phyloP scores from a whole-genome alignment of 2,797 vertebrate species.

The Thamnophis elegans region DNA sequence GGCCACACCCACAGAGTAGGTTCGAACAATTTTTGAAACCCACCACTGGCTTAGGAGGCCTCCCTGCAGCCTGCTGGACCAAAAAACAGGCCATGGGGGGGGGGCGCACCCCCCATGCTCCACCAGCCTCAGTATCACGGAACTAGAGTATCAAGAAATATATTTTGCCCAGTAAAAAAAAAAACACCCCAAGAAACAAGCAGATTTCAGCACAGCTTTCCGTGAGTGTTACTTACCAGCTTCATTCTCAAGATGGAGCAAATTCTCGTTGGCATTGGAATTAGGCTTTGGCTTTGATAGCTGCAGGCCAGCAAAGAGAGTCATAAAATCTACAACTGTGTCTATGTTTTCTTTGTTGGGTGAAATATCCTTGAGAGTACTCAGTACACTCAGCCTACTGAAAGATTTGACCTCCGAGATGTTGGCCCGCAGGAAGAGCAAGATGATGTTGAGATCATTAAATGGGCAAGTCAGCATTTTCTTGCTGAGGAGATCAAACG shows the following conservation, averaged over 20 bases:
- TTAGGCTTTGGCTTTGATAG: constrained; percentile 75
- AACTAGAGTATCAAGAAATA: background rate
- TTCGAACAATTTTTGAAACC: no score
- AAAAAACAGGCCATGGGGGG: no score
- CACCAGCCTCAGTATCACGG: no score
- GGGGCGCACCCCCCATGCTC: no score
- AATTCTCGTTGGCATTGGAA: constrained; percentile 32
- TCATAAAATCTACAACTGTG: constrained; percentile 95
- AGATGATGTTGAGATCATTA: constrained; percentile 92
- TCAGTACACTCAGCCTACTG: constrained; percentile 84
- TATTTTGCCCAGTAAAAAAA: background rate
- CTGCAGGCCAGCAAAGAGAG: constrained; percentile 86
- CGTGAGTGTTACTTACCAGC: constrained; percentile 39
- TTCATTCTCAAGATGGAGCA: constrained; percentile 29
- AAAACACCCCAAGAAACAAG: background rate
- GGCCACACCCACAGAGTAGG: no score
- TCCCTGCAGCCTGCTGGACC: no score
- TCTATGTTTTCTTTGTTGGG: constrained; percentile 78
- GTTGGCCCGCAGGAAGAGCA: constrained; percentile 91
- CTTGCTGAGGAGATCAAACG: constrained; percentile 86
- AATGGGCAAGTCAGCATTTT: constrained; percentile 89
- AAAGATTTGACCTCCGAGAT: constrained; percentile 88
- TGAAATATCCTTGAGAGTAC: constrained; percentile 75
- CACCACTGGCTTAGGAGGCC: no score
- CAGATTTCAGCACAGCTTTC: background rate